Base-by-base conservation (phyloP, 2,113 vertebrate species). In the Oceanodroma tethys region DNA sequence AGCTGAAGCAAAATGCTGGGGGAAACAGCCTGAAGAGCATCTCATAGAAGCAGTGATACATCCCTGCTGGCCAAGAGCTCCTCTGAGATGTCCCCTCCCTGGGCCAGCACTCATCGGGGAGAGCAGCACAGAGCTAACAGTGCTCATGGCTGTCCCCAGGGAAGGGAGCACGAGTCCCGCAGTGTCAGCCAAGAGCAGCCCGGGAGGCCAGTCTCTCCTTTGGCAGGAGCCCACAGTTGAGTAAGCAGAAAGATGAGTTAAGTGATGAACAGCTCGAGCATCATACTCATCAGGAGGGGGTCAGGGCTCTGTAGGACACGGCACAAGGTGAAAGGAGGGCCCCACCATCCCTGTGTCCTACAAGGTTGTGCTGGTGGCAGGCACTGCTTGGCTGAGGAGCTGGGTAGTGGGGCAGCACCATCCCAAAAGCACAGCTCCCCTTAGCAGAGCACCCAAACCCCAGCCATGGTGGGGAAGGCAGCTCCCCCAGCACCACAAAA, bases 341-440 rank as follows among this genome's bases (percentile, higher is more conserved):
- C 22, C 45, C 27, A 9, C 26, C 17, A 13, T 36, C 32, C 43
- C 29, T 0, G 0, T 9, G 13, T 45, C 63, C 47, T 56, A 20
- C 52, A 32, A 26, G 56, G 53, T 6, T 1, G 3, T 20, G 19
- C 32, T 56, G 36, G 18, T 32, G 18, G n/a, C 7, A 8, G 52
- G 15, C 2, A 0, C 42, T 67, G 36, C 60, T 79, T 73, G 42
- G 16, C 52, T 71, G 32, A 20, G 42, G 29, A 58, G 45, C 11
- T 16, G 40, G 26, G 27, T 32, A 40, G 36, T 13, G 26, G 60
- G 26, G 43, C 45, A 80, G 84, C 55, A 47, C 26, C 73, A 68
- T 36, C 53, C 73, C 29, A 27, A 62, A 75, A 80, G 36, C 32
- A 38, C 55, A 74, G 10, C 19, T 80, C 6, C 19, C 12, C 29